Evolutionary conservation across 2,797 vertebrate genomes (phyloP).

Genomic region (Triplophysa yarkandensis): DNA sequence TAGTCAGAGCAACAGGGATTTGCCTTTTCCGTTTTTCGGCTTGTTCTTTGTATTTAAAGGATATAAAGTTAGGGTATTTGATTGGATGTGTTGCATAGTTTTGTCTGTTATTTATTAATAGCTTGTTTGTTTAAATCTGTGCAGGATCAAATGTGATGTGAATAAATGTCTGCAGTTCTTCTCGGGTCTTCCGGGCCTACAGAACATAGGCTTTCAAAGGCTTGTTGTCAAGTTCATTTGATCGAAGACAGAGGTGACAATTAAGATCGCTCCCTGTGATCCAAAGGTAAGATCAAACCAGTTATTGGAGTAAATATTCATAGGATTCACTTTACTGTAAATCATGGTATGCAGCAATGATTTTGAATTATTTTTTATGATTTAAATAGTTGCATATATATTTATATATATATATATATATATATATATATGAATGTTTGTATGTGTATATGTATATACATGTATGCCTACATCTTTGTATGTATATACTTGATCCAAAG

Average conservation of each 20-base stretch:
- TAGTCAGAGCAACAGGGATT: conserved; percentile 24
- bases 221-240: conserved; percentile 22
- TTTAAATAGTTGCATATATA: no score
- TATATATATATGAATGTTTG: no score
- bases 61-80: conserved; percentile 17
- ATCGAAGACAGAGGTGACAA: conserved; percentile 43
- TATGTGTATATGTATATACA: no score
- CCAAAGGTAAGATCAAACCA: conserved; percentile 42
- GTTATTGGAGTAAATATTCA: conserved; percentile 24
- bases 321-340: conserved; percentile 2
- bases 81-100: neutral
- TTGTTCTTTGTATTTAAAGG: conserved; percentile 20
- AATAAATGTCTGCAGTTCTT: neutral
- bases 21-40: conserved; percentile 3
- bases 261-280: conserved; percentile 26
- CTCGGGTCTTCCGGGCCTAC: neutral
- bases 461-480: no score
- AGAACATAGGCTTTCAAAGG: conserved; percentile 31
- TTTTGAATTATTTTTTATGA: neutral
- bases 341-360: neutral
- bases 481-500: no score
- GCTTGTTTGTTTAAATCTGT: neutral
- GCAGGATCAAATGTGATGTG: neutral
- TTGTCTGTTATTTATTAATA: neutral
- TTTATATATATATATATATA: no score